These are phyloP conservation scores for Bradypodion ventrale DNA, from an alignment of 2,797 vertebrate genomes.

Conservation along the genomic window DNA sequence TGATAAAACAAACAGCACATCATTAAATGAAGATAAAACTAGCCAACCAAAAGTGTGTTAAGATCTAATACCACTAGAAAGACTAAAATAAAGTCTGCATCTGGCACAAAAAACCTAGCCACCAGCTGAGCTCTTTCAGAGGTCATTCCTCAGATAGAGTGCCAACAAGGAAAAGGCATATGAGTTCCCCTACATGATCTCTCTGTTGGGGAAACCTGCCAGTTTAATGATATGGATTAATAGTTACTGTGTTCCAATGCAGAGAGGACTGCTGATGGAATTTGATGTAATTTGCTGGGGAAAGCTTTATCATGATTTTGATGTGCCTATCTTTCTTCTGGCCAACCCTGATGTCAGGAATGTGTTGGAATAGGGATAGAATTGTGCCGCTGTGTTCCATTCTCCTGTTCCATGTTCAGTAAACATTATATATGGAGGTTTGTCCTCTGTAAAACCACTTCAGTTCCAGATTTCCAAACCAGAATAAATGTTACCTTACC, in stretches of 20 bases:
- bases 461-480: slow-evolving; percentile 1
- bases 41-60: no score
- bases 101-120: no score
- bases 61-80: no score
- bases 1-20: no score
- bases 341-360: not conserved
- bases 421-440: slow-evolving; percentile 6
- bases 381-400: not conserved
- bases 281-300: not conserved
- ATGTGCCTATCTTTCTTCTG: not conserved
- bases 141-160: no score
- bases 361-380: not conserved
- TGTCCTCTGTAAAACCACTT: not conserved
- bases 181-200: not conserved
- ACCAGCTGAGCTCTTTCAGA: no score
- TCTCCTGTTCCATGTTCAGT: not conserved
- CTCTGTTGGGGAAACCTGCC: accelerated
- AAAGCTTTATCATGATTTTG: not conserved
- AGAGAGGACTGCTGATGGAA: not conserved
- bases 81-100: no score
- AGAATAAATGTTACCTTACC: not conserved
- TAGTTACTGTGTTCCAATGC: not conserved
- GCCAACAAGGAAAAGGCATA: no score
- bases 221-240: not conserved
- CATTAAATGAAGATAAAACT: no score